Evolutionary conservation across 1,140 invertebrate species (phyloP), one percentile per base, ranked within the genome.

Genomic region (Notospermus geniculatus): DNA sequence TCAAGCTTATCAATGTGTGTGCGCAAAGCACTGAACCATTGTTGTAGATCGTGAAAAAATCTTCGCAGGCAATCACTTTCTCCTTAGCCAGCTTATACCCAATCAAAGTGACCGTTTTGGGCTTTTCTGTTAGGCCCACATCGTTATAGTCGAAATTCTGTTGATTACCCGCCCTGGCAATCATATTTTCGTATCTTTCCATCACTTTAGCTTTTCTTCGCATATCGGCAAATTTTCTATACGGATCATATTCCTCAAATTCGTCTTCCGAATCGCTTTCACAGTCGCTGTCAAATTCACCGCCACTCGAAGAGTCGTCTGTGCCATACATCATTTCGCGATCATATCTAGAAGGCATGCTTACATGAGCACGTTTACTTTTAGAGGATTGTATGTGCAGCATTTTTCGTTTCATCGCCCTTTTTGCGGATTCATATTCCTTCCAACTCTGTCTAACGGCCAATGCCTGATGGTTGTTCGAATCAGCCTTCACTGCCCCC

Each of bases 261-360:
- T 50, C 46, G 25, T 50, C 46, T 50, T 27, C 25, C 4, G 46
- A 50, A 50, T 50, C 46, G 5, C 5, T 50, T 50, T 50, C 46
- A n/a, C 46, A 50, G 46, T 50, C 46, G 25, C 46, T 50, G 25
- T 50, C 46, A 19, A 50, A 50, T n/a, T 50, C 46, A 50, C n/a
- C 25, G 46, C 46, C 46, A 27, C 46, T 50, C 4, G 46, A 50
- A 5, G 46, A 50, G n/a, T 50, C 46, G n/a, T 50, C 46, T 27
- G 46, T 50, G 46, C 46, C 46, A n/a, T 50, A 50, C n/a, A 50
- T 50, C 46, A 50, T 50, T 50, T 50, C 5, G 4, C 46, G 46
- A n/a, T 50, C 46, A 27, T 50, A 50, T 7, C n/a, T 50, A n/a
- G 46, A 7, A 5, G 46, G 46, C n/a, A 50, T 4, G n/a, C 25